Conservation (phyloP, 2,113 vertebrate species). For the Macroglossus sobrinus region DNA sequence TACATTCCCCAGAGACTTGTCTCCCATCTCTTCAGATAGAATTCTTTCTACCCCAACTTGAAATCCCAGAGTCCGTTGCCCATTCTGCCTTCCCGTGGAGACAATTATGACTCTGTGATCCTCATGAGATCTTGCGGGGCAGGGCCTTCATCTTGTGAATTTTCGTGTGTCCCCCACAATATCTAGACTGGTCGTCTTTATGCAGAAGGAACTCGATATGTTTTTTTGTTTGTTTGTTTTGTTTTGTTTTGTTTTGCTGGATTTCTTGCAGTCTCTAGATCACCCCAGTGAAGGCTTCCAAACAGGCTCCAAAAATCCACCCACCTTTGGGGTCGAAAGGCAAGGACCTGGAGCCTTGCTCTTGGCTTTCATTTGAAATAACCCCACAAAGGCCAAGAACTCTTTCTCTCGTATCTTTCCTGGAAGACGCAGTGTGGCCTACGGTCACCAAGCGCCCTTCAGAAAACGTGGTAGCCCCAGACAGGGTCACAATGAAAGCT, state of each 20-base stretch:
- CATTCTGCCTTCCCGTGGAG: background rate
- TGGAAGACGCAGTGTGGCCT: constrained; percentile 26
- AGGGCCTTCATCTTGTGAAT: background rate
- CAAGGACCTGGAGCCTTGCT: background rate
- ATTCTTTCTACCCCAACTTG: background rate
- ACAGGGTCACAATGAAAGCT: background rate
- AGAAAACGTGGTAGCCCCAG: background rate
- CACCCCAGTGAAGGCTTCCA: background rate
- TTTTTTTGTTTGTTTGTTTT: too few relatives aligned
- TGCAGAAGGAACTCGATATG: background rate
- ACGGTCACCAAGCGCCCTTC: constrained; percentile 23
- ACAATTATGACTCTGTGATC: background rate
- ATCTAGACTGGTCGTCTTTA: background rate
- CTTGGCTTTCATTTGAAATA: background rate
- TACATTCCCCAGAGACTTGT: background rate
- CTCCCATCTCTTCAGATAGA: background rate
- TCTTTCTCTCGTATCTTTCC: constrained; percentile 39
- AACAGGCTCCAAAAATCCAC: background rate
- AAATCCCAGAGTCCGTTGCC: background rate
- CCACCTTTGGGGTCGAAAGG: background rate
- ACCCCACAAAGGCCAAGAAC: background rate
- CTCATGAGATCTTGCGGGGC: background rate
- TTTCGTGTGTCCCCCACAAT: background rate
- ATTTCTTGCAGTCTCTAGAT: background rate
- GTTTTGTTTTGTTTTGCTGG: too few relatives aligned